Percentiles rank a stretch among this genome's conserved stretches.
phyloP scores from a whole-genome alignment of 2,113 vertebrate species.

The Thermophis baileyi region DNA sequence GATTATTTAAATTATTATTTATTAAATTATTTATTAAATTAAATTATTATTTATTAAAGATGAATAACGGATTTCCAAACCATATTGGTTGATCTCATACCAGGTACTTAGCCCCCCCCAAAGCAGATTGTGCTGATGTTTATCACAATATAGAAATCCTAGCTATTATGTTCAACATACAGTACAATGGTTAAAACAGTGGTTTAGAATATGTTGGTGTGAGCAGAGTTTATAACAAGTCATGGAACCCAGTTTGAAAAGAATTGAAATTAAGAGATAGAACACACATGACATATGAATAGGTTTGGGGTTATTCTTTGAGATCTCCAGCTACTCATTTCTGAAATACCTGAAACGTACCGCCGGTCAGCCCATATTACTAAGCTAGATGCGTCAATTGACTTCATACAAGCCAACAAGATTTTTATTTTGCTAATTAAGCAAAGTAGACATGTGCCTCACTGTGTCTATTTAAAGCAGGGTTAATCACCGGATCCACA shows the following conservation, averaged over 20 bases:
- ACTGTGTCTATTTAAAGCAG: fast-evolving
- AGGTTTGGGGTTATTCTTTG: not conserved
- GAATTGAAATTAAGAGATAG: not conserved
- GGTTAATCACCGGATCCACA: not conserved
- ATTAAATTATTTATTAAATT: too few relatives aligned
- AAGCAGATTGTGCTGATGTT: not conserved
- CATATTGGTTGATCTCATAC: not conserved
- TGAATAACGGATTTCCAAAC: not conserved
- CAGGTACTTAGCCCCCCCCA: not conserved
- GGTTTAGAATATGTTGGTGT: not conserved
- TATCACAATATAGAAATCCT: not conserved
- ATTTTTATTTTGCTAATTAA: not conserved
- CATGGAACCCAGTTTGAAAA: not conserved
- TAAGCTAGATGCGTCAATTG: not conserved
- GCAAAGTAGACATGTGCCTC: fast-evolving
- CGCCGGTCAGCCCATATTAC: not conserved
- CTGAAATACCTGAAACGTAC: not conserved
- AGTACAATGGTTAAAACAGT: not conserved
- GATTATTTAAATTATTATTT: too few relatives aligned
- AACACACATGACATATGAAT: not conserved
- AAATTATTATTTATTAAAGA: too few relatives aligned
- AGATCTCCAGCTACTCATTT: not conserved
- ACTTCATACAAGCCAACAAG: not conserved
- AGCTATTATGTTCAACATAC: not conserved
- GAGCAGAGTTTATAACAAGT: not conserved